Evolutionary conservation across 2,113 vertebrate species (phyloP).

Genomic region (Thamnophis sirtalis): DNA sequence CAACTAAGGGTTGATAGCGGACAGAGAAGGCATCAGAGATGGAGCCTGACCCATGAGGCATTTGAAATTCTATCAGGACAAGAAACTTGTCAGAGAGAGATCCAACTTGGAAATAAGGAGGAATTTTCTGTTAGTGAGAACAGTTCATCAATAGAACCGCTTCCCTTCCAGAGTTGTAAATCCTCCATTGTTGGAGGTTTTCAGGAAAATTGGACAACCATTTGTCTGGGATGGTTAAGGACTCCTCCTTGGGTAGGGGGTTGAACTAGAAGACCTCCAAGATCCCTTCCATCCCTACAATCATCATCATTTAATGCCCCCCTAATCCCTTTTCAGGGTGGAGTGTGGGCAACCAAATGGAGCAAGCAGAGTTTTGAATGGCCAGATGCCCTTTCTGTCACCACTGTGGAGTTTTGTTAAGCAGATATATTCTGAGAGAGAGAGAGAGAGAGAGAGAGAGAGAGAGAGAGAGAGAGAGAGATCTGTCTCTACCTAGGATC

Average conservation of each 20-base stretch:
- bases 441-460: too few species aligned
- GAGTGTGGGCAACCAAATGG: too few species aligned
- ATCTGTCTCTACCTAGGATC: too few species aligned
- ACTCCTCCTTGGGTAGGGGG: background rate
- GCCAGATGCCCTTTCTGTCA: too few species aligned
- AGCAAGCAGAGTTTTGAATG: too few species aligned
- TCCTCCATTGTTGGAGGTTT: background rate
- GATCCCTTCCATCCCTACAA: background rate
- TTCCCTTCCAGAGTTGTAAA: background rate
- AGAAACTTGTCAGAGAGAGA: too few species aligned
- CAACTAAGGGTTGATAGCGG: background rate
- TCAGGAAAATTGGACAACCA: background rate
- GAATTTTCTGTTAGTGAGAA: background rate
- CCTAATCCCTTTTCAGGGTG: too few species aligned
- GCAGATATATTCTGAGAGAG: too few species aligned
- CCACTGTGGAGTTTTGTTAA: too few species aligned
- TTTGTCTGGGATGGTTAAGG: background rate
- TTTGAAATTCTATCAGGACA: background rate
- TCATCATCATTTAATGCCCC: too few species aligned
- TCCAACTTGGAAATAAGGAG: background rate
- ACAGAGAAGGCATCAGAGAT: too few species aligned
- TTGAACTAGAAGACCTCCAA: background rate
- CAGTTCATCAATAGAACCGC: background rate
- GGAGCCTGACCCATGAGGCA: background rate
- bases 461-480: too few species aligned